phyloP scores from a whole-genome alignment of 92 coral and sea anemone species.

The Palythoa grandis region DNA sequence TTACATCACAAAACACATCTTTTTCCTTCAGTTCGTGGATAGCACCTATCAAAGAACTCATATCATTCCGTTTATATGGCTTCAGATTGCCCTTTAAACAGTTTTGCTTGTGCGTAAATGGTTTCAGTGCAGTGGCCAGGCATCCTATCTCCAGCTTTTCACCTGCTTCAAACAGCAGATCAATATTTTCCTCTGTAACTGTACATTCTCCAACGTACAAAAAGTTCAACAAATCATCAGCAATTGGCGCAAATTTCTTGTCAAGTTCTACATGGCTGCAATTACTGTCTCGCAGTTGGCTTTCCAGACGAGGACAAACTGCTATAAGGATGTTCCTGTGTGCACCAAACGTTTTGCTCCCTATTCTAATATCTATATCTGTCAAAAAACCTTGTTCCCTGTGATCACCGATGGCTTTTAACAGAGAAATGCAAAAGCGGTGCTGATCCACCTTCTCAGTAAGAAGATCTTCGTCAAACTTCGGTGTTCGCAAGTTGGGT shows the following conservation, averaged over 20 bases:
- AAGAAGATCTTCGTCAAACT: conserved; percentile 35
- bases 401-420: conserved; percentile 7
- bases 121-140: conserved; percentile 16
- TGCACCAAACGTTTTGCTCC: conserved; percentile 42
- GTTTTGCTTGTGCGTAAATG: conserved; percentile 33
- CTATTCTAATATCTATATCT: conserved; percentile 49
- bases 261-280: conserved; percentile 42
- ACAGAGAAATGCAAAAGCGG: conserved; percentile 11
- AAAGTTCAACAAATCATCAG: conserved; percentile 44
- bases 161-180: conserved; percentile 40
- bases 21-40: conserved; percentile 33
- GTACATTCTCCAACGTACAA: conserved; percentile 57
- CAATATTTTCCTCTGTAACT: conserved; percentile 37
- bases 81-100: conserved; percentile 28
- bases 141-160: conserved; percentile 44
- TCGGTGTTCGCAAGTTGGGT: conserved; percentile 22
- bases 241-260: conserved; percentile 44
- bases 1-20: conserved; percentile 59
- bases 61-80: conserved; percentile 33
- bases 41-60: conserved; percentile 24
- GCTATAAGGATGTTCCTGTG: conserved; percentile 57
- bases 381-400: conserved; percentile 44
- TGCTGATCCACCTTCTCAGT: conserved; percentile 40
- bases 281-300: conserved; percentile 29
- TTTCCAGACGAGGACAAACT: conserved; percentile 43